phyloP scores from a whole-genome alignment of 2,797 vertebrate species.

The Sebastes nivosus region DNA sequence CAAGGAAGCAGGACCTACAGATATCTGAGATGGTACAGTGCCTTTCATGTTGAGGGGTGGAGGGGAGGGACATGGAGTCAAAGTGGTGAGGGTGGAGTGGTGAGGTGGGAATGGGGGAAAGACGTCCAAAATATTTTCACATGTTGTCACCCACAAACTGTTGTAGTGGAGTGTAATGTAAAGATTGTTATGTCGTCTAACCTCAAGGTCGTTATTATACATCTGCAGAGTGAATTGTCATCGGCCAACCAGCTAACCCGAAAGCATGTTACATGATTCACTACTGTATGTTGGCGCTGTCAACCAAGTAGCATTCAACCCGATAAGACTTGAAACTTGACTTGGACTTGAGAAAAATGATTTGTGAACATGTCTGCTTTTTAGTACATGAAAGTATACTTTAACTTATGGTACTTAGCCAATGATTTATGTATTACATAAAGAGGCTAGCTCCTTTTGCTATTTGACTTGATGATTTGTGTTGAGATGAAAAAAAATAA shows the following conservation, averaged over 20 bases:
- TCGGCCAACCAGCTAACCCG: background rate
- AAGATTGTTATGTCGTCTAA: background rate
- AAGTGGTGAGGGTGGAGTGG: background rate
- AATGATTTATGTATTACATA: no score
- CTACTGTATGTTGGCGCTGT: background rate
- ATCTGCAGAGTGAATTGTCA: background rate
- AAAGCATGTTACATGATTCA: background rate
- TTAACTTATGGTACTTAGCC: no score
- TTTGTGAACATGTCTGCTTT: accelerated
- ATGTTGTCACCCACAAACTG: background rate
- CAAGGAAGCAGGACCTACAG: slow-evolving; percentile 50
- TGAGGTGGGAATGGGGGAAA: background rate
- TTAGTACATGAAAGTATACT: no score
- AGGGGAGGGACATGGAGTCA: background rate
- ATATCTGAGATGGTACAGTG: slow-evolving; percentile 39
- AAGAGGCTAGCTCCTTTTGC: no score
- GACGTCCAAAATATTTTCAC: slow-evolving; percentile 1
- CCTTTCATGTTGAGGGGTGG: slow-evolving; percentile 13
- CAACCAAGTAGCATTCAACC: background rate
- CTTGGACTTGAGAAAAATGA: no score
- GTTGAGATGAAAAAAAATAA: no score
- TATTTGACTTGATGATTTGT: no score
- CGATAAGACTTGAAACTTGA: background rate
- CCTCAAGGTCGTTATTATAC: background rate
- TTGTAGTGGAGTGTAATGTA: background rate